These are phyloP conservation scores for Malthinus flaveolus DNA, from an alignment of 2,888 invertebrate genomes.

Conservation along the genomic window DNA sequence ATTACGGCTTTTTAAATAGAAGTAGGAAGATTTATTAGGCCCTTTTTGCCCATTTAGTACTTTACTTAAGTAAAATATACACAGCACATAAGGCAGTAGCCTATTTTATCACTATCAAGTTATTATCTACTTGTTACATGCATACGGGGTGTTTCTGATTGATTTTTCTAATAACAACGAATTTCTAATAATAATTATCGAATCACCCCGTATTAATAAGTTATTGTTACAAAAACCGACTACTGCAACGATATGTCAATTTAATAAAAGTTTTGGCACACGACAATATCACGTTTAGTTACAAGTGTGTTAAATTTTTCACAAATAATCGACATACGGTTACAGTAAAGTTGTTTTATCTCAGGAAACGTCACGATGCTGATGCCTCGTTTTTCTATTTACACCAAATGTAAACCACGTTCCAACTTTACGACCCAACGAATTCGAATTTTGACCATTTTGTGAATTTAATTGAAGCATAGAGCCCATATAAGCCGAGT, in stretches of 20 bases:
- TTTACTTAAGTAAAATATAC: constrained; percentile 23
- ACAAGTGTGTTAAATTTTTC: constrained; percentile 11
- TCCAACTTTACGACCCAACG: constrained; percentile 60
- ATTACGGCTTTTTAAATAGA: constrained; percentile 14
- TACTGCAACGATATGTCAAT: constrained; percentile 28
- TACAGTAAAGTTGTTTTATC: constrained; percentile 58
- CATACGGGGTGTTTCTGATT: constrained; percentile 8
- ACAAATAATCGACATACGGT: constrained; percentile 29
- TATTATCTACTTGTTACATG: constrained; percentile 15
- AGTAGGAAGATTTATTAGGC: constrained; percentile 26
- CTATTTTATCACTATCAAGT: constrained; percentile 36
- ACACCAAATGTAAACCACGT: constrained; percentile 63
- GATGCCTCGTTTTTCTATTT: constrained; percentile 58
- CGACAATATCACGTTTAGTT: constrained; percentile 18
- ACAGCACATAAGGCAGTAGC: constrained; percentile 37
- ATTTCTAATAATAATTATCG: constrained; percentile 1
- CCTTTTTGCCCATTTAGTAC: constrained; percentile 21
- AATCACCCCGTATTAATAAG: constrained; percentile 3
- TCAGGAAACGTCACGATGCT: constrained; percentile 56
- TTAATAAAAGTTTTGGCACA: constrained; percentile 28
- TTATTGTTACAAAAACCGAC: constrained; percentile 14
- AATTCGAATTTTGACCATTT: constrained; percentile 52
- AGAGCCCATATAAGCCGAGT: constrained; percentile 55
- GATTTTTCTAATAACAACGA: neutral
- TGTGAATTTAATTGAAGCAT: constrained; percentile 38